Evolutionary conservation across 1,140 invertebrate species (phyloP), one percentile per base, ranked within the genome.

Genomic region (Drosophila paulistorum): DNA sequence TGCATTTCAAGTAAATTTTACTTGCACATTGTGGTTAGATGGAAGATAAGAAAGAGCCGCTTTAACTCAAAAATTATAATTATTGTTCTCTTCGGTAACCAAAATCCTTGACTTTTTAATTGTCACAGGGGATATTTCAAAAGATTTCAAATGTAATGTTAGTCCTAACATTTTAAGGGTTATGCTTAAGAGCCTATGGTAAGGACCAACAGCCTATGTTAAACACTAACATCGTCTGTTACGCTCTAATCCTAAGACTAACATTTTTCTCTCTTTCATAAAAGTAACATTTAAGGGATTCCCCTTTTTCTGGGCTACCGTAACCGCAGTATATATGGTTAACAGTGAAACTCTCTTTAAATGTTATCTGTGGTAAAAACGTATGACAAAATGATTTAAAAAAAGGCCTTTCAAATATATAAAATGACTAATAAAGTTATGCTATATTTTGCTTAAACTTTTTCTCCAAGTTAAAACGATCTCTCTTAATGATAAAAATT

Each of bases 1-100:
- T 58, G 61, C 66, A 13, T 73, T 57, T 42, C 71, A 69, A 65
- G 54, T 51, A 26, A 41, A 20, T 7, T 45, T n/a, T 17, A 41
- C 35, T 37, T 11, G 35, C 39, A 17, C 45, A 61, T 51, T 58
- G 62, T 63, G 59, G 51, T 51, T 20, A 20, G 20, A 48, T 20
- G 17, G 10, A 48, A 20, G 45, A 17, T 48, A 23, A 48, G 37
- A 39, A 17, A 10, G 9, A 48, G 5, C 17, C 0, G 17, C 7
- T 48, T 20, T 0, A 48, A 20, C 17, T 14, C 2, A 20, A 48
- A 20, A 48, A 48, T 20, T 23, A 23, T 51, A 17, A 23, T 23
- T 51, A 51, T 51, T 23, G 11, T 51, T 51, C 10, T 17, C 17
- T 23, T 10, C n/a, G 14, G 42, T 48, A 48, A 48, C 5, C 45